Evolutionary conservation across 1,140 invertebrate genomes (phyloP).

Genomic region (Meteorus sp.): DNA sequence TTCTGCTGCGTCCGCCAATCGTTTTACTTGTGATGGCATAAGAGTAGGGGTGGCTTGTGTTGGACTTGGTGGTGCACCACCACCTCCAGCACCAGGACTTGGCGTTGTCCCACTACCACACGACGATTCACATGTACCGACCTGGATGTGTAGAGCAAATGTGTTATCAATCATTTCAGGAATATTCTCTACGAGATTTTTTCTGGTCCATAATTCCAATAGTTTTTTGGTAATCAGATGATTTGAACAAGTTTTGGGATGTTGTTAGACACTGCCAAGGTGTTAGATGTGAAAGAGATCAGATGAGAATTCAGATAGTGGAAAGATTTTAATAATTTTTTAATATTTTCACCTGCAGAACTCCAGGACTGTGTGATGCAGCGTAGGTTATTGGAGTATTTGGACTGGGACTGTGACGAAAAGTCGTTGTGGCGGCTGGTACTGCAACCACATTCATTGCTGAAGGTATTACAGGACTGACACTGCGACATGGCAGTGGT

Average conservation of each 20-base stretch:
- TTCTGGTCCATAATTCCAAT: too few species aligned
- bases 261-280: too few species aligned
- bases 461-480: constrained; percentile 48
- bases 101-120: constrained; percentile 53
- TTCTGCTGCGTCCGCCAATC: constrained; percentile 80
- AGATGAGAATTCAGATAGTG: too few species aligned
- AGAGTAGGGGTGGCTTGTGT: constrained; percentile 76
- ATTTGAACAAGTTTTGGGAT: background rate
- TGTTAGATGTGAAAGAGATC: background rate
- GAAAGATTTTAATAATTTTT: too few species aligned
- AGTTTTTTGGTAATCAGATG: too few species aligned
- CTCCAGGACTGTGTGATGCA: constrained; percentile 49
- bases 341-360: constrained; percentile 48
- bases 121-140: constrained; percentile 54
- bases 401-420: constrained; percentile 47
- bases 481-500: constrained; percentile 48
- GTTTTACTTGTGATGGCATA: constrained; percentile 79
- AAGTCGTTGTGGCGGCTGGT: constrained; percentile 44
- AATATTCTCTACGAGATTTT: too few species aligned
- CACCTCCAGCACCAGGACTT: constrained; percentile 50
- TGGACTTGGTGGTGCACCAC: constrained; percentile 59
- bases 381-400: constrained; percentile 45
- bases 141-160: too few species aligned
- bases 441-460: constrained; percentile 50
- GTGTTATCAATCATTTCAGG: too few species aligned